A percentile compares a stretch with the other conserved stretches of the same genome.
These are phyloP conservation scores for Thyatira batis DNA, from an alignment of 2,888 invertebrate species.

Conservation along the genomic window DNA sequence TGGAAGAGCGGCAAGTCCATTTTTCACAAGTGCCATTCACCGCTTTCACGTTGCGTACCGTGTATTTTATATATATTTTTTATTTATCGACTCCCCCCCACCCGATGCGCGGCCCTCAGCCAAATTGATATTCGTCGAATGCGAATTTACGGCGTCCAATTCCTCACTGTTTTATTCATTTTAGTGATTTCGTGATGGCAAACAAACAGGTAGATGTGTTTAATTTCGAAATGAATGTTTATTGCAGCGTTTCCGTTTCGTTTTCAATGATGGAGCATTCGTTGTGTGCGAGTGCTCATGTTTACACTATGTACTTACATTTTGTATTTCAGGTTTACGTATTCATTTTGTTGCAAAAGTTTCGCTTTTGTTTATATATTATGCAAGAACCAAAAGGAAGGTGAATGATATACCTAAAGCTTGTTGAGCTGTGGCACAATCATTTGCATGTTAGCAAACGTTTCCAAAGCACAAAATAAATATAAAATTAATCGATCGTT, in stretches of 20 bases:
- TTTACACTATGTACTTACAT: constrained; percentile 47
- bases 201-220: constrained; percentile 80
- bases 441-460: no score
- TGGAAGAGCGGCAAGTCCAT: constrained; percentile 82
- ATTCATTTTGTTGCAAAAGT: constrained; percentile 31
- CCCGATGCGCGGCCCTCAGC: constrained; percentile 49
- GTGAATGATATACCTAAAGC: no score
- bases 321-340: constrained; percentile 23
- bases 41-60: constrained; percentile 77
- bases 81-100: constrained; percentile 69
- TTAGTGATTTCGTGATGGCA: constrained; percentile 78
- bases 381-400: background rate
- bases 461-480: no score
- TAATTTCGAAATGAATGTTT: constrained; percentile 81
- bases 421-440: no score
- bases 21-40: constrained; percentile 83
- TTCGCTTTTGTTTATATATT: constrained; percentile 14
- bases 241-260: constrained; percentile 75
- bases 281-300: constrained; percentile 35
- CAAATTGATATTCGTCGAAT: constrained; percentile 80
- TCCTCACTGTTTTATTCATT: constrained; percentile 81
- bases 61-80: constrained; percentile 75
- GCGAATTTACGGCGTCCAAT: constrained; percentile 72
- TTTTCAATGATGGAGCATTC: constrained; percentile 56
- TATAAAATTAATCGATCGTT: no score